Percentiles rank a stretch among this genome's conserved stretches.
Evolutionary conservation across 2,113 vertebrate species (phyloP).

Genomic region (Ailurus styani): DNA sequence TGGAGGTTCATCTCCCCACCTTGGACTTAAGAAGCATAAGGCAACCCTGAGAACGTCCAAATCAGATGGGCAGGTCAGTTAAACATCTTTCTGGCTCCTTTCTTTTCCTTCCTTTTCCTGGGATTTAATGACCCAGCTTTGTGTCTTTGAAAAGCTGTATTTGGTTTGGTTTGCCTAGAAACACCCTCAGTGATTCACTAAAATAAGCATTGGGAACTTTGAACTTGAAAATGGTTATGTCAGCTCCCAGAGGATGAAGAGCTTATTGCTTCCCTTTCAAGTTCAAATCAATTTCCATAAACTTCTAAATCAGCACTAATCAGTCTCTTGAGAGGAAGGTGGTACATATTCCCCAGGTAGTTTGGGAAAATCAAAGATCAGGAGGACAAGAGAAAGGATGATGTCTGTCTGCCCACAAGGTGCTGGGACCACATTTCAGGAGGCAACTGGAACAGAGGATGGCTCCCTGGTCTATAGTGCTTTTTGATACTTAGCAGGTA

Average conservation of each 20-base stretch:
- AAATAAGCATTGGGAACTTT: conserved; percentile 43
- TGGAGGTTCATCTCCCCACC: not conserved
- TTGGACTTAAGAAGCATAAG: not conserved
- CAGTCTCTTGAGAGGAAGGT: not conserved
- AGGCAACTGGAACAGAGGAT: too few species aligned
- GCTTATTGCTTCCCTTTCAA: not conserved
- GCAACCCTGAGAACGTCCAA: accelerated
- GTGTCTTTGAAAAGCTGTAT: conserved; percentile 36
- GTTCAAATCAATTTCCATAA: conserved; percentile 1
- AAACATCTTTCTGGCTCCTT: not conserved
- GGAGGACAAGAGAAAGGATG: not conserved
- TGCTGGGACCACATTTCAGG: not conserved
- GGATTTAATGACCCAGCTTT: conserved; percentile 26
- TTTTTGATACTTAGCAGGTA: not conserved
- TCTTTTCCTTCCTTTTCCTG: not conserved
- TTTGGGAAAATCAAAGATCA: not conserved
- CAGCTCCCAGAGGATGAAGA: not conserved
- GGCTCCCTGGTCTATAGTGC: too few species aligned
- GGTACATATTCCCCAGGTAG: not conserved
- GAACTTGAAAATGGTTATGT: conserved; percentile 9
- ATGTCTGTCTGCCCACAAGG: not conserved
- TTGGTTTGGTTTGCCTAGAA: conserved; percentile 63
- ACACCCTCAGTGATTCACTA: conserved; percentile 30
- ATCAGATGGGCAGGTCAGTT: not conserved
- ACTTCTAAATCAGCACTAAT: not conserved